Conservation (phyloP, 1,140 invertebrate genomes). For the Sipha flava region DNA sequence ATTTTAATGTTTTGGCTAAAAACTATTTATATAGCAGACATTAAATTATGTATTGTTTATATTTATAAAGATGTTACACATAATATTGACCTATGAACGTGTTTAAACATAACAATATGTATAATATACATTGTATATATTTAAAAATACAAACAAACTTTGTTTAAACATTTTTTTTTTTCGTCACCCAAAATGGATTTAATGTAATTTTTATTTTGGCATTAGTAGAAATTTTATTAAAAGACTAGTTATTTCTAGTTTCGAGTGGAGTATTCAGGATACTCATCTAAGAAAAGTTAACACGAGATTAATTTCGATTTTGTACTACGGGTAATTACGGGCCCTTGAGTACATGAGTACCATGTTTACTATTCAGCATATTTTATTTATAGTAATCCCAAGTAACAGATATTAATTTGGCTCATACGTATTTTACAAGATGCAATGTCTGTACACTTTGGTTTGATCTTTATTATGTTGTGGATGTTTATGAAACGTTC, state of each 20-base stretch:
- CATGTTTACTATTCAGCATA: not conserved
- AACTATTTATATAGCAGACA: too few relatives aligned
- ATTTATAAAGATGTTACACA: not conserved
- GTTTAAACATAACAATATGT: not conserved
- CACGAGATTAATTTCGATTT: not conserved
- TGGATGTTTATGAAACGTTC: not conserved
- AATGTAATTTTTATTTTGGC: not conserved
- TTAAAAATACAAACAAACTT: not conserved
- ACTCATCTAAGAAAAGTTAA: not conserved
- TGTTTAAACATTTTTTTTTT: not conserved
- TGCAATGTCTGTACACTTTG: not conserved
- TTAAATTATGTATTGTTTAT: not conserved
- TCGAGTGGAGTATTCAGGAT: not conserved
- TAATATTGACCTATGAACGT: not conserved
- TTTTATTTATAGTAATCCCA: slow-evolving; percentile 11
- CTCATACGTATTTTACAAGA: not conserved
- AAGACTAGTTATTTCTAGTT: not conserved
- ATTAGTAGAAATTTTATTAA: not conserved
- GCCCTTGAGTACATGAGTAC: too few relatives aligned
- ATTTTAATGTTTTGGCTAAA: too few relatives aligned
- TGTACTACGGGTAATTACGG: not conserved
- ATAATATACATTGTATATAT: not conserved
- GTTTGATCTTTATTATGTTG: not conserved
- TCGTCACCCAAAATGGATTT: not conserved
- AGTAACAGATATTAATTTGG: not conserved